Evolutionary conservation across 2,113 vertebrate species (phyloP), one percentile per base, ranked within the genome.

Genomic region (Bagarius yarrelli): DNA sequence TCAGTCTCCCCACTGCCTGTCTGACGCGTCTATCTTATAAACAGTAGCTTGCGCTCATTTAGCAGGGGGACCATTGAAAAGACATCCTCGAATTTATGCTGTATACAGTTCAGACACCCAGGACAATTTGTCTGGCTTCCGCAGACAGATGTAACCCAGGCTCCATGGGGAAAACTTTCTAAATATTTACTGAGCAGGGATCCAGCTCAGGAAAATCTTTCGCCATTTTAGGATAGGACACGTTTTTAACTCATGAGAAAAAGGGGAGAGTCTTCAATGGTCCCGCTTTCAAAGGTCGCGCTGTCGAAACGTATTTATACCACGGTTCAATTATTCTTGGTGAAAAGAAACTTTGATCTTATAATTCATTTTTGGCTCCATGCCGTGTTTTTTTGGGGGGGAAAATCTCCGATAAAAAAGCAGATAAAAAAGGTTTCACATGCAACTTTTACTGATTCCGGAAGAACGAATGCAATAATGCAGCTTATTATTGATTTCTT

Each of bases 111-210:
- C 75, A 71, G 84, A 66, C 82, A 81, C 74, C 80, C 30, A 56
- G 75, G 53, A 40, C 69, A 77, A 78, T 86, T 77, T 70, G 82
- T 83, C 79, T 83, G 79, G 73, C 79, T 81, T 44, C 57, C 55
- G 3, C 79, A 78, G 84, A 81, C 78, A 81, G 74, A 81, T 85
- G 81, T 80, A 64, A 47, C 53, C 69, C 67, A 64, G 56, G 75
- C 69, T 79, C 81, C 64, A 6, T 47, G 69, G 75, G 84, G 87
- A 88, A 86, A 87, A 86, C 85, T 81, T 81, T 79, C 66, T 87
- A 91, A 90, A 88, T 86, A 90, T 91, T 91, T 92, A 89, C 60
- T 71, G 64, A 88, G 78, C 61, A 75, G 79, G 57, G 81, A 70
- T 86, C 85, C 82, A 60, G 72, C 40, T 78, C 8, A 67, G 40